Percentiles rank a stretch among this genome's conserved stretches.
Evolutionary conservation across 2,113 vertebrate species (phyloP).

Genomic region (Brachypodius melanocephalos): DNA sequence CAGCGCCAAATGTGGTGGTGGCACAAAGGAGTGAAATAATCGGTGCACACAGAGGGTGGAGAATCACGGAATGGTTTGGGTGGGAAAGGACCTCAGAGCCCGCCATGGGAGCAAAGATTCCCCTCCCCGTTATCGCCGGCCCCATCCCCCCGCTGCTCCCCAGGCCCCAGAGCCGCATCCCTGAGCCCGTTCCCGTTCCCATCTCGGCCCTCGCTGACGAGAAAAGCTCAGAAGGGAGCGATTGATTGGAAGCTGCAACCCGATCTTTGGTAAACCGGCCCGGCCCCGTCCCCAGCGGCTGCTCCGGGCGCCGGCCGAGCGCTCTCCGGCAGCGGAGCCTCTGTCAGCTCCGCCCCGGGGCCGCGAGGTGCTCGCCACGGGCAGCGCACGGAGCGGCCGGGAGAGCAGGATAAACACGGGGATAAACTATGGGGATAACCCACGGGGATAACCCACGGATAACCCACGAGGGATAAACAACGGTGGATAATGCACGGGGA

Average conservation of each 20-base stretch:
- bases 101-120: not conserved
- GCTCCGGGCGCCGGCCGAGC: not conserved
- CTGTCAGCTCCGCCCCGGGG: not conserved
- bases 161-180: not conserved
- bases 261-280: not conserved
- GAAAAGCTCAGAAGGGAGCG: not conserved
- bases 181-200: not conserved
- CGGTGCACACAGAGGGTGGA: fast-evolving
- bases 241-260: not conserved
- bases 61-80: fast-evolving
- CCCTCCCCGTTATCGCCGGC: not conserved
- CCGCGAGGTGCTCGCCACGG: fast-evolving
- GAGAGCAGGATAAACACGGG: not conserved
- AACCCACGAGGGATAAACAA: too few species aligned
- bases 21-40: not conserved
- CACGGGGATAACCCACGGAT: not conserved
- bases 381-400: fast-evolving
- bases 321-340: not conserved
- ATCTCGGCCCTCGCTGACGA: not conserved
- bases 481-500: not conserved
- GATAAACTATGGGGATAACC: not conserved
- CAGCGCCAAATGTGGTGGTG: fast-evolving
- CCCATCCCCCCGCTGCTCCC: not conserved
- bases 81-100: not conserved
- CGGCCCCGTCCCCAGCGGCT: not conserved